Evolutionary conservation across 1,140 invertebrate genomes (phyloP).

Genomic region (Drosophila eugracilis): DNA sequence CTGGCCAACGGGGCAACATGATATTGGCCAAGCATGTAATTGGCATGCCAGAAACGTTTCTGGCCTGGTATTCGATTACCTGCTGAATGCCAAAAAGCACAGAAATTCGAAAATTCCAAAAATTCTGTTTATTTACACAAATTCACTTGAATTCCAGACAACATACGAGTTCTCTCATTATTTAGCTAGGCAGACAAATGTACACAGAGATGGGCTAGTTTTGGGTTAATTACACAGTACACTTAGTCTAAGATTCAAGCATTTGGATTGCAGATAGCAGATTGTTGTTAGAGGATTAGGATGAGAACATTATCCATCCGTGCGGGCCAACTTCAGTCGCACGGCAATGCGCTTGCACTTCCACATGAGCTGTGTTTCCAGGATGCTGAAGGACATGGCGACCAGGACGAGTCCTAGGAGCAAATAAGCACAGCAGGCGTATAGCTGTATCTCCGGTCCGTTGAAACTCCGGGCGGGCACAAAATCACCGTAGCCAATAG

Average conservation of each 20-base stretch:
- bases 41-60: conserved; percentile 21
- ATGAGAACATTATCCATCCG: conserved; percentile 58
- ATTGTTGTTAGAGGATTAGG: conserved; percentile 10
- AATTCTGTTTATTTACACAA: conserved; percentile 77
- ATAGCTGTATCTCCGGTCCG: conserved; percentile 89
- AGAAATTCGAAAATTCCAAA: conserved; percentile 63
- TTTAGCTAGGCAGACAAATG: conserved; percentile 53
- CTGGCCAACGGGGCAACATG: too few species aligned
- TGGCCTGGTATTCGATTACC: conserved; percentile 19
- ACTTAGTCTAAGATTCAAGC: conserved; percentile 38
- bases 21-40: too few species aligned
- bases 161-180: conserved; percentile 43
- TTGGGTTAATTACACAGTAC: conserved; percentile 35
- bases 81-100: background rate
- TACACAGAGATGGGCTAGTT: conserved; percentile 60
- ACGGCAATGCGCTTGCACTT: conserved; percentile 89
- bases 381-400: conserved; percentile 96
- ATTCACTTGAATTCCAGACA: conserved; percentile 51
- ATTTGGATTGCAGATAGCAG: conserved; percentile 10
- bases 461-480: conserved; percentile 89
- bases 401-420: conserved; percentile 94
- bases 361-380: conserved; percentile 94
- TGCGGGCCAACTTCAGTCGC: conserved; percentile 80
- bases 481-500: conserved; percentile 94
- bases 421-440: conserved; percentile 94